phyloP scores from a whole-genome alignment of 2,113 vertebrate species.

The Phrynosoma platyrhinos region DNA sequence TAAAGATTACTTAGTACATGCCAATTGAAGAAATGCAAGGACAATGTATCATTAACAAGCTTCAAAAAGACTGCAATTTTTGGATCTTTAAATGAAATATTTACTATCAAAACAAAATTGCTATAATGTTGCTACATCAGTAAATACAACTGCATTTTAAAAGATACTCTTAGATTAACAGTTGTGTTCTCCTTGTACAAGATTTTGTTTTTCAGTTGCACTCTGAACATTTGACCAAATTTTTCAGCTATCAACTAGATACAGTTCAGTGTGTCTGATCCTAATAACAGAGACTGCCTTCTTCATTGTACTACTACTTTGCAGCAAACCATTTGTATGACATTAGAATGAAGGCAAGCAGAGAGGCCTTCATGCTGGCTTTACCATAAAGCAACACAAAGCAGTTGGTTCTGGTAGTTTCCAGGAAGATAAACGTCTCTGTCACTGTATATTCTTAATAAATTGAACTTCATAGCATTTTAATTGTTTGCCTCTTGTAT shows the following conservation, averaged over 20 bases:
- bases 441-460: not conserved
- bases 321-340: not conserved
- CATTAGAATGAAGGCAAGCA: not conserved
- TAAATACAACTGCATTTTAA: not conserved
- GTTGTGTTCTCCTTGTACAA: not conserved
- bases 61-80: not conserved
- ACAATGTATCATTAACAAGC: not conserved
- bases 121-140: constrained; percentile 3
- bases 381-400: not conserved
- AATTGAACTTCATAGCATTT: not conserved
- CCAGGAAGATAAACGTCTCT: not conserved
- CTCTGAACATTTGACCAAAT: not conserved
- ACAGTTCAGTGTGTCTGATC: not conserved
- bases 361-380: too few species aligned
- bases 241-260: not conserved
- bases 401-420: not conserved
- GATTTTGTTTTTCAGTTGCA: not conserved
- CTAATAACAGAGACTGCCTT: not conserved
- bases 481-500: not conserved
- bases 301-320: not conserved
- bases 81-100: not conserved
- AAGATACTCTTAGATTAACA: not conserved
- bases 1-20: not conserved
- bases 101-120: not conserved
- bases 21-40: not conserved